These are phyloP conservation scores for Sisyra terminalis DNA, from an alignment of 2,888 invertebrate genomes.

Conservation along the genomic window DNA sequence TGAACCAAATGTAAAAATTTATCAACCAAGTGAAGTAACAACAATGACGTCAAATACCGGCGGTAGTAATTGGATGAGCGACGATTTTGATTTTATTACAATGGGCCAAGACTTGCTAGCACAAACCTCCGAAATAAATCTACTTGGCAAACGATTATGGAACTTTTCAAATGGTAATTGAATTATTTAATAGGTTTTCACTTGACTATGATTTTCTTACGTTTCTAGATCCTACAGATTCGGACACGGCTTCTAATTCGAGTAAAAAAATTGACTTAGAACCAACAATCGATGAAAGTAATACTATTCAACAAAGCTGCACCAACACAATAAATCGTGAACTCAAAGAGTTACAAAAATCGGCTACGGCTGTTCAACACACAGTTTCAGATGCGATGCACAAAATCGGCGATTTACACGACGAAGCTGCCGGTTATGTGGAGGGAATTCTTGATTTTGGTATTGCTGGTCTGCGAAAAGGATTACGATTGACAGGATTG, in stretches of 20 bases:
- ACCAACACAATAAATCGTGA: constrained; percentile 16
- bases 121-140: constrained; percentile 5
- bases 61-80: constrained; percentile 1
- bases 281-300: too few species aligned
- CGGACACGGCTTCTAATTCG: too few species aligned
- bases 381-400: constrained; percentile 26
- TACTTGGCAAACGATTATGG: constrained; percentile 6
- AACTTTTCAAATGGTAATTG: constrained; percentile 6
- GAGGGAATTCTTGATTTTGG: constrained; percentile 45
- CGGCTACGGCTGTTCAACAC: constrained; percentile 27
- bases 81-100: constrained; percentile 40
- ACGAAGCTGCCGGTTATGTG: constrained; percentile 46
- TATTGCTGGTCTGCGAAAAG: constrained; percentile 41
- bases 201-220: too few species aligned
- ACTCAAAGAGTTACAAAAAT: constrained; percentile 36
- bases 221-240: too few species aligned
- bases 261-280: too few species aligned
- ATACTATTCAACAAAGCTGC: not conserved
- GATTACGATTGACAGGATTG: constrained; percentile 38
- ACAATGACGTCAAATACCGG: too few species aligned
- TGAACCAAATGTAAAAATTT: constrained; percentile 5
- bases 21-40: constrained; percentile 5
- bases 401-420: constrained; percentile 47
- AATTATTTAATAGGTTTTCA: too few species aligned
- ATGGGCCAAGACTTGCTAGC: constrained; percentile 41